phyloP scores from a whole-genome alignment of 2,888 invertebrate genomes.

The Cantharis nigra region DNA sequence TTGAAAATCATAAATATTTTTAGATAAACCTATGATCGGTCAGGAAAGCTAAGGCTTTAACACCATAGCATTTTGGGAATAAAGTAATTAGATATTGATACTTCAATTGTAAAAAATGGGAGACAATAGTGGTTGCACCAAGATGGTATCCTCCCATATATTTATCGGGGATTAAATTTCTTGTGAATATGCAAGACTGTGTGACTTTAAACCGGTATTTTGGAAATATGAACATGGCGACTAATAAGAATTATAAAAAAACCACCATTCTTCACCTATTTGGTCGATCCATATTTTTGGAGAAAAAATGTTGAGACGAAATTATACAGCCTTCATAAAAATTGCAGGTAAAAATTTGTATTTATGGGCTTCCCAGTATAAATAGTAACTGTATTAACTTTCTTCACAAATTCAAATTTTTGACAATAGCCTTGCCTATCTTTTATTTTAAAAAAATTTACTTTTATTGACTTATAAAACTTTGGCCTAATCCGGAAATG shows the following conservation, averaged over 20 bases:
- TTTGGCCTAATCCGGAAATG: not conserved
- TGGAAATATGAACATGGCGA: not conserved
- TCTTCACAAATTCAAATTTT: not conserved
- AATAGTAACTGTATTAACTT: not conserved
- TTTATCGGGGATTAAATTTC: not conserved
- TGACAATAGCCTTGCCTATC: not conserved
- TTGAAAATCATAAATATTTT: not conserved
- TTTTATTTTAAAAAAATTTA: not conserved
- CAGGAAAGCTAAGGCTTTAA: too few relatives aligned
- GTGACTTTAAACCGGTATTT: not conserved
- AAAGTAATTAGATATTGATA: not conserved
- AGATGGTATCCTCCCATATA: not conserved
- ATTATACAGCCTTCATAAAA: not conserved
- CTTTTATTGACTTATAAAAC: not conserved
- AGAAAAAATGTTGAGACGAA: too few relatives aligned
- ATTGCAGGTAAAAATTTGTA: not conserved
- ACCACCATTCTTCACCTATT: too few relatives aligned
- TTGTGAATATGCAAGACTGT: not conserved
- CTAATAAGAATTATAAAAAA: not conserved
- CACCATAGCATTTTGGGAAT: not conserved
- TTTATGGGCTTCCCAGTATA: not conserved
- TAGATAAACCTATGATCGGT: too few relatives aligned
- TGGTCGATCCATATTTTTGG: too few relatives aligned
- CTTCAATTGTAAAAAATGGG: not conserved
- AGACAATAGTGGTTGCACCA: not conserved